Evolutionary conservation across 2,113 vertebrate genomes (phyloP).

Genomic region (Oryctolagus cuniculus): mOryCun1.1 NC_091443.1:42431001-42431500

Average conservation of each 20-base stretch:
- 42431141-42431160: background rate
- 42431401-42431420: conserved; percentile 89
- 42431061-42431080: background rate
- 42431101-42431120: background rate
- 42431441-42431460: conserved; percentile 88
- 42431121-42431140: background rate
- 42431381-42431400: conserved; percentile 90
- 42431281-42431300: conserved; percentile 47
- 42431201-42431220: background rate
- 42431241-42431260: background rate
- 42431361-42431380: conserved; percentile 82
- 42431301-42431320: conserved; percentile 68
- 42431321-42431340: conserved; percentile 77
- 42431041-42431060: background rate
- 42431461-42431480: conserved; percentile 85
- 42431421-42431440: conserved; percentile 87
- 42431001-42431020: background rate
- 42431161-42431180: background rate
- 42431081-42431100: background rate
- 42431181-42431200: conserved; percentile 13
- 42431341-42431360: conserved; percentile 82
- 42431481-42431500: conserved; percentile 90
- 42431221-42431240: background rate
- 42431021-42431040: background rate
- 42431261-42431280: conserved; percentile 48